Conservation (phyloP, 2,888 invertebrate species). For the Lampropteryx suffumata region DNA sequence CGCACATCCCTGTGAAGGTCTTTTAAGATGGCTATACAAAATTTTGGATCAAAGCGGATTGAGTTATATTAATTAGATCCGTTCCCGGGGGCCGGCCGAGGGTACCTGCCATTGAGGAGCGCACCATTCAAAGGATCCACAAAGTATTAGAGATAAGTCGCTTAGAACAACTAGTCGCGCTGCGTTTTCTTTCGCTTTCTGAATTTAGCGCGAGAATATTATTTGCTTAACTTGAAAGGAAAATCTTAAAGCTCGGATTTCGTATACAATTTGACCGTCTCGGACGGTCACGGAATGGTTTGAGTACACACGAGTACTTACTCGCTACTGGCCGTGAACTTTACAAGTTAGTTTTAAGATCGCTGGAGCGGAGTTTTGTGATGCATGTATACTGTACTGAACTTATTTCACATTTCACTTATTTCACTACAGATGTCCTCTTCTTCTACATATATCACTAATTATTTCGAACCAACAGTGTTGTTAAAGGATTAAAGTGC, state of each 20-base stretch:
- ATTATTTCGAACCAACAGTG: too few relatives aligned
- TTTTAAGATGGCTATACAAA: slow-evolving; percentile 36
- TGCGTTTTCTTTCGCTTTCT: not conserved
- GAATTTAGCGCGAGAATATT: not conserved
- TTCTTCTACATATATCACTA: too few relatives aligned
- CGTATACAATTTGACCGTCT: not conserved
- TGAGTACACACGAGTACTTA: too few relatives aligned
- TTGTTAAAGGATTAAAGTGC: too few relatives aligned
- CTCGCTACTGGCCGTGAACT: too few relatives aligned
- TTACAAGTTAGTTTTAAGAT: too few relatives aligned
- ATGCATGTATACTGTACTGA: too few relatives aligned
- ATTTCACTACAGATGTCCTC: too few relatives aligned
- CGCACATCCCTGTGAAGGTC: slow-evolving; percentile 24
- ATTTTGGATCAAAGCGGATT: slow-evolving; percentile 48
- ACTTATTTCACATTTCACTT: too few relatives aligned
- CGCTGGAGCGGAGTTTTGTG: too few relatives aligned
- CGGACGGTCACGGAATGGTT: too few relatives aligned
- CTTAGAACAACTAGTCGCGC: slow-evolving; percentile 3
- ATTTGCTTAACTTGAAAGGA: not conserved
- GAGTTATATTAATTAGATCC: slow-evolving; percentile 56
- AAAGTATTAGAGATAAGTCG: slow-evolving; percentile 23
- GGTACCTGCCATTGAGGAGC: slow-evolving; percentile 9
- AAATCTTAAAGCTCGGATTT: not conserved
- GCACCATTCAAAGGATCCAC: slow-evolving; percentile 5
- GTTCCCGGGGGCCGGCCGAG: not conserved